A percentile compares a stretch with the other conserved stretches of the same genome.
Evolutionary conservation across 2,113 vertebrate species (phyloP).

Genomic region (Todiramphus chloris): DNA sequence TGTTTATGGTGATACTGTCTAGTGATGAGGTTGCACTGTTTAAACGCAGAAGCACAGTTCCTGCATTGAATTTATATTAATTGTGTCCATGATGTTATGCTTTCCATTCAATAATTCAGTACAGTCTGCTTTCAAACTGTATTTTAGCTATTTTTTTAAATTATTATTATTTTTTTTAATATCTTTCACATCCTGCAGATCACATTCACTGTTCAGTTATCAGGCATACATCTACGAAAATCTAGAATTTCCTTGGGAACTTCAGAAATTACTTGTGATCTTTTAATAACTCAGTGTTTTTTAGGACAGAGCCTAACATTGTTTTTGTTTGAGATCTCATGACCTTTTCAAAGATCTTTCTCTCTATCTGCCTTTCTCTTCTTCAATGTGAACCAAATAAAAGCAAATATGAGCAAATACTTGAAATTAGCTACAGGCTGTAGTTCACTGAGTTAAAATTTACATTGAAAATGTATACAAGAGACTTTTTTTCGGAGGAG

Average conservation of each 20-base stretch:
- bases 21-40: background rate
- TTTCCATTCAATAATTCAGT: background rate
- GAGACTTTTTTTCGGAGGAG: background rate
- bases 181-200: background rate
- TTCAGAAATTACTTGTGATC: background rate
- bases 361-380: background rate
- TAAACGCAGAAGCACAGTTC: background rate
- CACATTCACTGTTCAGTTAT: background rate
- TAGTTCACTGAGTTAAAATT: background rate
- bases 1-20: background rate
- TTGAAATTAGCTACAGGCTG: background rate
- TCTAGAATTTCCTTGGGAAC: background rate
- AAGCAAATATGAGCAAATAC: background rate
- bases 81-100: background rate
- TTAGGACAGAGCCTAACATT: background rate
- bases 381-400: background rate
- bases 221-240: background rate
- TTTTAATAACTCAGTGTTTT: background rate
- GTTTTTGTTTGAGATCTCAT: background rate
- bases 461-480: background rate
- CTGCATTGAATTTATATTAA: background rate
- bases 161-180: slow-evolving; percentile 1
- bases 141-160: background rate
- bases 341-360: background rate
- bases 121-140: background rate